Conservation (phyloP, 2,888 invertebrate genomes). For the Elgonia sp. region DNA sequence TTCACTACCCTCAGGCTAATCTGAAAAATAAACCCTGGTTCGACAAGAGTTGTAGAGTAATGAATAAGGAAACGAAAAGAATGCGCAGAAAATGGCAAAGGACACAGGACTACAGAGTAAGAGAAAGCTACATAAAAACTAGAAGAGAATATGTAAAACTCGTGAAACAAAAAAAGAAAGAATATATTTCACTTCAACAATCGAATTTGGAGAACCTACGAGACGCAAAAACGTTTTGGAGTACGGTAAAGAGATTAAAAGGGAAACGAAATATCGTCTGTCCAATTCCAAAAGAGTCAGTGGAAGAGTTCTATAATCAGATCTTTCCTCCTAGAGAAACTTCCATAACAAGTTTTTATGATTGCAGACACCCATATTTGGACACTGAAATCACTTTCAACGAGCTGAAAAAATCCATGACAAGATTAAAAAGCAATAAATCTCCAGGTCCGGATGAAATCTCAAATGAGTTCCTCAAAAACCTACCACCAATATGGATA, state of each 20-base stretch:
- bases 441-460: slow-evolving; percentile 73
- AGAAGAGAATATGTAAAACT: slow-evolving; percentile 3
- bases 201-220: not conserved
- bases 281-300: not conserved
- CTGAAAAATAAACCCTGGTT: not conserved
- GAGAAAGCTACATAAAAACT: not conserved
- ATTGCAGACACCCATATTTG: slow-evolving; percentile 18
- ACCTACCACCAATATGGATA: slow-evolving; percentile 37
- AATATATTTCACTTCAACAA: not conserved
- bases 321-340: slow-evolving; percentile 10
- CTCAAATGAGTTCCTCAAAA: slow-evolving; percentile 59
- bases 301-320: slow-evolving; percentile 22
- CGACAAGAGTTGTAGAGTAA: slow-evolving; percentile 7
- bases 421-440: slow-evolving; percentile 59
- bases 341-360: not conserved
- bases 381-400: not conserved
- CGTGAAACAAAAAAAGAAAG: slow-evolving; percentile 7
- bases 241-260: slow-evolving; percentile 2
- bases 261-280: not conserved
- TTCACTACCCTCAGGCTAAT: not conserved
- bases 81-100: slow-evolving; percentile 7
- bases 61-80: not conserved
- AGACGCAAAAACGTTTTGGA: slow-evolving; percentile 33
- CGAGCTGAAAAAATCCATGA: not conserved
- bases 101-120: not conserved